A percentile compares a stretch with the other conserved stretches of the same genome.
phyloP scores from a whole-genome alignment of 2,888 invertebrate species.

The Chymomyza amoena region DNA sequence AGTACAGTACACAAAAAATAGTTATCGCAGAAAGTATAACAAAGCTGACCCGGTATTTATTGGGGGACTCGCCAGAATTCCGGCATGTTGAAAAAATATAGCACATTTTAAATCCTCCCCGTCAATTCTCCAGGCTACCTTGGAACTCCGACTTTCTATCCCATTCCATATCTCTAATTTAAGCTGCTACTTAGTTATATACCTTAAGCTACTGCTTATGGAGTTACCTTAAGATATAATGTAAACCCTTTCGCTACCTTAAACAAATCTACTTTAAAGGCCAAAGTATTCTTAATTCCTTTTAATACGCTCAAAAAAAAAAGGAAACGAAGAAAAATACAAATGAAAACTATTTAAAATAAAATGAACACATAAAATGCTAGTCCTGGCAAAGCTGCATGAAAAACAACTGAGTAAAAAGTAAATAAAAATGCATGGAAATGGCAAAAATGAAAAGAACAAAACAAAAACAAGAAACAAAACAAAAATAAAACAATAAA shows the following conservation, averaged over 20 bases:
- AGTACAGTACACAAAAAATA: no score
- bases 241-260: neutral
- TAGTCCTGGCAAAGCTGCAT: neutral
- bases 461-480: constrained; percentile 18
- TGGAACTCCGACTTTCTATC: no score
- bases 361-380: neutral
- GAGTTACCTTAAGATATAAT: neutral
- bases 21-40: no score
- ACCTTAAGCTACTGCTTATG: neutral
- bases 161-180: neutral
- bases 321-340: neutral
- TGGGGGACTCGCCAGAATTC: no score
- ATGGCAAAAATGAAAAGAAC: constrained; percentile 30
- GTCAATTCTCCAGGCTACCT: no score
- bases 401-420: constrained; percentile 36
- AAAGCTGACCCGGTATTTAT: no score
- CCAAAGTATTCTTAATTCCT: neutral
- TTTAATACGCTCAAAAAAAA: constrained; percentile 6
- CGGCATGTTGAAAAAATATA: no score
- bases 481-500: constrained; percentile 40
- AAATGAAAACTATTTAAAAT: neutral
- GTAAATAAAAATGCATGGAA: constrained; percentile 42
- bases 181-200: neutral
- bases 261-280: neutral
- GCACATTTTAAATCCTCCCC: no score